Base-by-base conservation (phyloP, 2,797 vertebrate genomes). In the Argyrosomus regius region DNA sequence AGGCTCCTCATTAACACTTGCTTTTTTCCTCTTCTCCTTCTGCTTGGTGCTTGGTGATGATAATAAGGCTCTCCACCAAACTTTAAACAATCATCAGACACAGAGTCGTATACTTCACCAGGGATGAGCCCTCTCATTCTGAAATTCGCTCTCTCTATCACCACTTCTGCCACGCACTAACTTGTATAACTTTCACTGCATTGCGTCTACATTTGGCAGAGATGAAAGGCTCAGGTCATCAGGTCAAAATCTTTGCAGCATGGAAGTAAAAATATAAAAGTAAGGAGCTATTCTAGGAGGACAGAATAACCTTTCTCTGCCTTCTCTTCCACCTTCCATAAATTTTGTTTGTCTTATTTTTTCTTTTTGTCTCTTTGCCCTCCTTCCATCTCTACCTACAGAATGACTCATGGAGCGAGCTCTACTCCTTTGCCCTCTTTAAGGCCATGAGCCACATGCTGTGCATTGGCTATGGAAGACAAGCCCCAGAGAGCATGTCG, bases 381-480 rank as follows among this genome's bases (percentile, higher is more conserved):
- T 64, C 20, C 49, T 9, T 57, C 57, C 48, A 10, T 75, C 43
- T 65, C 43, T 54, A 56, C 50, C 59, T 31, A 14, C 95, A 99
- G 98, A 99, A 99, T 0, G 96, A 99, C 93, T 96, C 98, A 0
- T 99, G 98, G 98, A 97, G 96, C 0, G 97, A 99, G 91, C 95
- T 98, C 9, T 99, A 99, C 80, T 98, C 98, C 85, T 98, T 97
- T 1, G 97, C 97, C 14, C 95, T 98, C 85, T 99, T 99, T 93
- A 99, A 98, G 92, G 97, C 98, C 60, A 99, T 99, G 98, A 99
- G 98, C 92, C 98, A 99, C 95, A 99, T 99, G 97, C 93, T 99
- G 67, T 99, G 98, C 87, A 99, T 99, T 1, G 98, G 98, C 7
- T 98, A 99, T 0, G 98, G 98, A 61, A 94, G 97, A 50, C 98